These are phyloP conservation scores for Coendou prehensilis DNA, from an alignment of 2,797 vertebrate genomes.

Conservation along the genomic window DNA sequence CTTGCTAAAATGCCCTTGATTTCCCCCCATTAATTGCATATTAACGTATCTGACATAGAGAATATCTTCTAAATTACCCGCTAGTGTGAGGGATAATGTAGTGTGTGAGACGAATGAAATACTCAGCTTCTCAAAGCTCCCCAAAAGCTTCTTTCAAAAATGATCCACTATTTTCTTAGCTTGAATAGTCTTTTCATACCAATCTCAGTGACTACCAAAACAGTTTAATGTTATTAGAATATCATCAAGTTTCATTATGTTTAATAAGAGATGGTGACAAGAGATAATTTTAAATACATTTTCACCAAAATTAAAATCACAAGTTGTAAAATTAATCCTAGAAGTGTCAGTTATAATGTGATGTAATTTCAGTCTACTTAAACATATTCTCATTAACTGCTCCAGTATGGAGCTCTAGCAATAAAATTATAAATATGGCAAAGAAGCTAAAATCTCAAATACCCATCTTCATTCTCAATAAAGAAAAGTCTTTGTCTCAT, in stretches of 20 bases:
- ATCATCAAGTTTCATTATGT: constrained; percentile 87
- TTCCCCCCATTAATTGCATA: constrained; percentile 62
- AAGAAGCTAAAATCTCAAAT: constrained; percentile 73
- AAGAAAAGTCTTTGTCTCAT: constrained; percentile 58
- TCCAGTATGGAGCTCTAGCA: constrained; percentile 37
- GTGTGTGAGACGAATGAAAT: constrained; percentile 53
- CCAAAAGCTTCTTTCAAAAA: constrained; percentile 83
- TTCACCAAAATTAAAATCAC: constrained; percentile 88
- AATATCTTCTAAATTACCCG: constrained; percentile 68
- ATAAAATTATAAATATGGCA: constrained; percentile 64
- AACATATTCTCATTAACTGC: constrained; percentile 81
- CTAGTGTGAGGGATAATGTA: background rate
- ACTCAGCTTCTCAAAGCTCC: constrained; percentile 52
- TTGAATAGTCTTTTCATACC: constrained; percentile 82
- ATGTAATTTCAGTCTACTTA: constrained; percentile 85
- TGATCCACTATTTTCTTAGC: constrained; percentile 80
- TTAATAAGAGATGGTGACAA: constrained; percentile 88
- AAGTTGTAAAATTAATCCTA: constrained; percentile 88
- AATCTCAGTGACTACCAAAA: constrained; percentile 82
- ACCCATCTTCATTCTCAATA: constrained; percentile 31
- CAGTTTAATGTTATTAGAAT: constrained; percentile 87
- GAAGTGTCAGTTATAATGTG: constrained; percentile 84
- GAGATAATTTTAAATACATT: constrained; percentile 87
- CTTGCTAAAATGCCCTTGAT: constrained; percentile 65
- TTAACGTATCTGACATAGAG: constrained; percentile 60